Conservation (phyloP, 2,113 vertebrate species). For the Bostrychus sinensis region DNA sequence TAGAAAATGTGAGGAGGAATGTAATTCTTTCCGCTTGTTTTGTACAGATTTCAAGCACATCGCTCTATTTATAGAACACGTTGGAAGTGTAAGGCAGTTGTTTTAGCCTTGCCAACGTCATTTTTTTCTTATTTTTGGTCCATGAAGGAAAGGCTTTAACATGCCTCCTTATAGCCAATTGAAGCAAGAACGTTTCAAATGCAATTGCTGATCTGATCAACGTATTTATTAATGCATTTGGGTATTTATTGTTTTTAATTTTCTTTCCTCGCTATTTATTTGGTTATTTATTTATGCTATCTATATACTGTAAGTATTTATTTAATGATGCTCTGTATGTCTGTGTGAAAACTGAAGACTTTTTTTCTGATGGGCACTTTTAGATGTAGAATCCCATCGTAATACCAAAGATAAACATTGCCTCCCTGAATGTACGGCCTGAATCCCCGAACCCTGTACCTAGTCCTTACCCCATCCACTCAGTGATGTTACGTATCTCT, state of each 20-base stretch:
- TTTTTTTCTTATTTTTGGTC: conserved; percentile 64
- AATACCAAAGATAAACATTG: conserved; percentile 85
- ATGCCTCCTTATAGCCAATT: conserved; percentile 70
- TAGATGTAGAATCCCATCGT: conserved; percentile 82
- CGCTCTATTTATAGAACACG: conserved; percentile 74
- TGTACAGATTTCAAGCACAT: conserved; percentile 85
- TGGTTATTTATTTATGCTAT: conserved; percentile 80
- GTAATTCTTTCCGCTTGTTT: conserved; percentile 76
- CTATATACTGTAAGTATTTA: conserved; percentile 82
- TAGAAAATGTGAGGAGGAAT: conserved; percentile 74
- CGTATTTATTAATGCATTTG: conserved; percentile 81
- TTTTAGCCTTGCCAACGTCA: conserved; percentile 69
- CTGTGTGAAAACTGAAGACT: conserved; percentile 76
- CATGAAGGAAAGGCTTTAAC: conserved; percentile 72
- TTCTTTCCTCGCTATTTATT: conserved; percentile 57
- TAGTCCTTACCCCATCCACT: conserved; percentile 39
- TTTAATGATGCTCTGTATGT: conserved; percentile 80
- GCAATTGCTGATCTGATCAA: conserved; percentile 75
- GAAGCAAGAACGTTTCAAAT: conserved; percentile 68
- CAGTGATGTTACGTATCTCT: conserved; percentile 67
- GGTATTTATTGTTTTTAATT: conserved; percentile 68
- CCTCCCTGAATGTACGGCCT: conserved; percentile 83
- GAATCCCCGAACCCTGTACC: conserved; percentile 52
- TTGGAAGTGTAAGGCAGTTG: conserved; percentile 67
- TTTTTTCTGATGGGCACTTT: conserved; percentile 81